Evolutionary conservation across 2,113 vertebrate genomes (phyloP), one percentile per base, ranked within the genome.

Genomic region (Myiopsitta monachus): DNA sequence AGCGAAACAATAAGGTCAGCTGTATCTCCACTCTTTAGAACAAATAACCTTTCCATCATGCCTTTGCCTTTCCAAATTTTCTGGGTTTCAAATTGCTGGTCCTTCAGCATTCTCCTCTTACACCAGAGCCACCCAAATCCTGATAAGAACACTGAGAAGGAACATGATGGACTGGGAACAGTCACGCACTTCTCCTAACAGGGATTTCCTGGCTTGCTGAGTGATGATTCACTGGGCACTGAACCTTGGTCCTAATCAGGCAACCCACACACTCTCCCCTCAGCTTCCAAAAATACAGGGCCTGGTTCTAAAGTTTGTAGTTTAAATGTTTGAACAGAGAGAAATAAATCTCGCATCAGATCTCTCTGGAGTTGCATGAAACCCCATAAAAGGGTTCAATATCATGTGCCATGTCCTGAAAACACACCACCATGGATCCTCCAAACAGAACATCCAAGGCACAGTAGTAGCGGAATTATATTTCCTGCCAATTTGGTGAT

Each of bases 141-240:
- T 75, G 91, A 18, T 91, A 90, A 80, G 94, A 97, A 91, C 94
- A 77, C 80, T 41, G 43, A 70, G 39, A 87, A 92, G 51, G 80
- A 95, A 89, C 70, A 78, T 4, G 84, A 90, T 92, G 90, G 94
- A 94, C 74, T 91, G 61, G 96, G 90, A 95, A 92, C 92, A 96
- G 97, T 96, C 96, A 83, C 79, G 57, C 77, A 70, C 17, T 95
- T 66, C 55, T 30, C 66, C 91, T 89, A 89, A 63, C 28, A 88
- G 49, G 63, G 80, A 85, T 83, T 83, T 96, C 88, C 85, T 96
- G 86, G 39, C 80, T 80, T 84, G 59, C 54, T 86, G 57, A 91
- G 81, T 5, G 10, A 54, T 79, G 54, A 94, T 83, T 96, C 69
- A 69, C 62, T 73, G 70, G 74, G 83, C 62, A 88, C 66, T 76